Base-by-base conservation (phyloP, 2,113 vertebrate genomes). In the Gracilinanus agilis region DNA sequence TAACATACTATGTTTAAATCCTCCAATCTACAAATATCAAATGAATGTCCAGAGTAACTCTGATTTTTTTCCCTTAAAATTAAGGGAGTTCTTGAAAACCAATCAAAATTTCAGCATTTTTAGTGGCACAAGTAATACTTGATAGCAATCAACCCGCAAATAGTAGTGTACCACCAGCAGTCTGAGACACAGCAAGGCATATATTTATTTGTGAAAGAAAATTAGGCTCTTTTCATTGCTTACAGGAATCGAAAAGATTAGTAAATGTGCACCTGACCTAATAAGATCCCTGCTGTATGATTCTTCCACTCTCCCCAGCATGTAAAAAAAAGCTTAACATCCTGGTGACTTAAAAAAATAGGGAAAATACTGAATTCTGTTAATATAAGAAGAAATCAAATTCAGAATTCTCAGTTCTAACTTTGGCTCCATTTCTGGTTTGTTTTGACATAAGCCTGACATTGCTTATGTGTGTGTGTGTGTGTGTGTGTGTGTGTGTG, bases 261-360 rank as follows among this genome's bases (percentile, higher is more conserved):
- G 23, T 58, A 16, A 94, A 93, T 54, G 8, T 95, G 25, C 13
- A 90, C 11, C 11, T 58, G 67, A 94, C 0, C 3, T 91, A 93
- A 90, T 58, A 10, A 89, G 91, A 92, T 44, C 89, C 24, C 44
- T 92, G 53, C 34, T 55, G 19, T 56, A 24, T 16, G 53, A 92
- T 56, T 89, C 56, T n/a, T 91, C 34, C 54, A 13, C 12, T 91
- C 1, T 53, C 2, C n/a, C 49, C 5, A 89, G 25, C 12, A 19
- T 90, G 0, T 40, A 58, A 12, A 49, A 13, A 94, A 75, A 91
- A 44, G 49, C 11, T 56, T 8, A 5, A 91, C 96, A 90, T 1
- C 89, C 24, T 67, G 67, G 91, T 94, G 88, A 67, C 34, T 21
- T 13, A 92, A 93, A 91, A 19, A 91, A 44, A 11, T 54, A 54